phyloP scores from a whole-genome alignment of 2,888 invertebrate genomes.

The Melanchra persicariae region DNA sequence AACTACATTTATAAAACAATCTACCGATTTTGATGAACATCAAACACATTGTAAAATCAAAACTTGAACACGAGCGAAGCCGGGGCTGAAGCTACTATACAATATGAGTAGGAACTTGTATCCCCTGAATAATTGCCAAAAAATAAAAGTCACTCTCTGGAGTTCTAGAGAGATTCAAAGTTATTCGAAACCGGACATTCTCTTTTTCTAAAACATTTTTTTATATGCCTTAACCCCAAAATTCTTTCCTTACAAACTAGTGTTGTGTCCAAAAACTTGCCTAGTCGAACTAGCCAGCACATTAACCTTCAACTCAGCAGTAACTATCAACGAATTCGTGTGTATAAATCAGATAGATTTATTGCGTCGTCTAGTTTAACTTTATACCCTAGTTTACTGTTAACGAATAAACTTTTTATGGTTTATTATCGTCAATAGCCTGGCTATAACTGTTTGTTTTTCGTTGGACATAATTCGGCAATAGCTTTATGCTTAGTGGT shows the following conservation, averaged over 20 bases:
- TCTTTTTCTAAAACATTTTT: neutral
- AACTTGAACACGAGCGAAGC: too few relatives aligned
- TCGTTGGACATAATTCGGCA: neutral
- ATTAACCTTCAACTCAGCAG: constrained; percentile 28
- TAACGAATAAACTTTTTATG: constrained; percentile 37
- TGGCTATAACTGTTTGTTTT: neutral
- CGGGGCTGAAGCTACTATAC: too few relatives aligned
- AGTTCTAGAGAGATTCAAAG: too few relatives aligned
- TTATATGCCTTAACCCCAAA: neutral
- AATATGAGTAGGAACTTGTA: too few relatives aligned
- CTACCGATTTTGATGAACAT: too few relatives aligned
- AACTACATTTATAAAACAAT: too few relatives aligned
- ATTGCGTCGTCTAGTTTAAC: constrained; percentile 24
- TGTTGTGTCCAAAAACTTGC: neutral
- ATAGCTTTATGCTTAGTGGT: neutral
- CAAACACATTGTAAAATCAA: too few relatives aligned
- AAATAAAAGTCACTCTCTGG: too few relatives aligned
- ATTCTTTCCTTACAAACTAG: neutral
- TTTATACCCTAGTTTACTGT: constrained; percentile 43
- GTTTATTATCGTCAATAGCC: constrained; percentile 18
- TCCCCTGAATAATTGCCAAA: too few relatives aligned
- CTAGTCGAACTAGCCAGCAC: neutral
- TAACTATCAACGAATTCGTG: constrained; percentile 18
- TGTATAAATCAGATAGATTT: constrained; percentile 44
- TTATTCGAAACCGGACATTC: too few relatives aligned